Evolutionary conservation across 2,797 vertebrate genomes (phyloP).

Genomic region (Tenualosa thibaudeaui): DNA sequence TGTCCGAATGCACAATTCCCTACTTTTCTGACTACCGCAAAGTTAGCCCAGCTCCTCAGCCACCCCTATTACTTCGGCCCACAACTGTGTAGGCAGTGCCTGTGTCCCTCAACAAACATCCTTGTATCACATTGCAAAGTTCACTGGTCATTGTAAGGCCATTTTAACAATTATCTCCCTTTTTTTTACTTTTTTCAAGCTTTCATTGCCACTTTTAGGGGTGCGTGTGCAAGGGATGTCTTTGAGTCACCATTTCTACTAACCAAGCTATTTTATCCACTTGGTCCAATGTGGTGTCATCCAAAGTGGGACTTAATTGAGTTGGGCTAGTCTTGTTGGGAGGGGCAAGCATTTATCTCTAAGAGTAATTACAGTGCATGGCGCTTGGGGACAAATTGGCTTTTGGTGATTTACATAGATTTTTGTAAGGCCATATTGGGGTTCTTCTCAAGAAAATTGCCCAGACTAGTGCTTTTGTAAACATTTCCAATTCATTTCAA

Average conservation of each 20-base stretch:
- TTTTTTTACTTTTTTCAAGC: too few species aligned
- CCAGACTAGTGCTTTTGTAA: not conserved
- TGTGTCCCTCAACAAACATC: too few species aligned
- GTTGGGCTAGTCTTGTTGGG: not conserved
- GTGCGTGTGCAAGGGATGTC: too few species aligned
- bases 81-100: too few species aligned
- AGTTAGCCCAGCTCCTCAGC: too few species aligned
- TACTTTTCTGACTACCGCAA: too few species aligned
- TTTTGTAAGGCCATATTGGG: not conserved
- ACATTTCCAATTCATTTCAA: conserved; percentile 18
- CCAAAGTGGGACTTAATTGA: conserved; percentile 10
- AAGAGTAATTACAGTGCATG: not conserved
- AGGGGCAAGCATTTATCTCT: not conserved
- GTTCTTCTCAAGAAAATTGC: conserved; percentile 3
- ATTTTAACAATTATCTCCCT: too few species aligned
- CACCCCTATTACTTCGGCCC: too few species aligned
- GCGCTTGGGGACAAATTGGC: not conserved
- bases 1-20: too few species aligned
- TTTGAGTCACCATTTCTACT: not conserved
- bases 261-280: not conserved
- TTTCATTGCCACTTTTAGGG: too few species aligned
- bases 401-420: conserved; percentile 10
- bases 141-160: too few species aligned
- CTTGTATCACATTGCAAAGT: too few species aligned
- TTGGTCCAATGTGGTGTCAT: not conserved